Base-by-base conservation (phyloP, 1,140 invertebrate species). In the Pseudomyrmex concolor region DNA sequence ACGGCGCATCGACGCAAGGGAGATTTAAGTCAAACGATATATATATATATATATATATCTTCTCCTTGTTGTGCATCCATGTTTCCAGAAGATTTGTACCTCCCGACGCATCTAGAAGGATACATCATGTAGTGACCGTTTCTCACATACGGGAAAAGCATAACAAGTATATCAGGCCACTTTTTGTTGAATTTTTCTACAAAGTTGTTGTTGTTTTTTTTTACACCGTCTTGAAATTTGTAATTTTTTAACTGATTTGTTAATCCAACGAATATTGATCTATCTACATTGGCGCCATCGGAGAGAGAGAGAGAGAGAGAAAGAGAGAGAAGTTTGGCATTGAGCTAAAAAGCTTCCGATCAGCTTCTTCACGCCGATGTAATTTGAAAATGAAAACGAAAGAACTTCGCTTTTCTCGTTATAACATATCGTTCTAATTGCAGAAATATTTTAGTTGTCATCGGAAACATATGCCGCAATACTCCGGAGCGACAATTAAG, bases 11-110 rank as follows among this genome's bases (percentile, higher is more conserved):
- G 51, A 25, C 66, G 70, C 64, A 19, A 72, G 68, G 55, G 45
- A 60, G 66, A 66, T 73, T 85, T 68, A 76, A 85, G 50, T 83
- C 64, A n/a, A 57, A 10, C 81, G 51, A 77, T 83, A 83, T 83
- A 66, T 66, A 51, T 59, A 22, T 73, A n/a, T 10, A 77, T 83
- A 83, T 83, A 66, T 66, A 51, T 59, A 22, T 73, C 25, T 10
- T 78, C 17, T 25, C 7, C 66, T 59, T 19, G n/a, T 70, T 59
- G 64, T 15, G n/a, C 64, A 68, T 34, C 34, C 19, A n/a, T 43
- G 54, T 59, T 70, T 70, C 66, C 48, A 34, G 12, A 22, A 59
- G n/a, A 34, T 10, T 10, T 55, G 17, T 43, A 12, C 45, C 57
- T 78, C 17, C 7, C 54, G 5, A 22, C 25, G 19, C 43, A 7